Base-by-base conservation (phyloP, 2,888 invertebrate genomes). In the Gisinianus flammeolus region DNA sequence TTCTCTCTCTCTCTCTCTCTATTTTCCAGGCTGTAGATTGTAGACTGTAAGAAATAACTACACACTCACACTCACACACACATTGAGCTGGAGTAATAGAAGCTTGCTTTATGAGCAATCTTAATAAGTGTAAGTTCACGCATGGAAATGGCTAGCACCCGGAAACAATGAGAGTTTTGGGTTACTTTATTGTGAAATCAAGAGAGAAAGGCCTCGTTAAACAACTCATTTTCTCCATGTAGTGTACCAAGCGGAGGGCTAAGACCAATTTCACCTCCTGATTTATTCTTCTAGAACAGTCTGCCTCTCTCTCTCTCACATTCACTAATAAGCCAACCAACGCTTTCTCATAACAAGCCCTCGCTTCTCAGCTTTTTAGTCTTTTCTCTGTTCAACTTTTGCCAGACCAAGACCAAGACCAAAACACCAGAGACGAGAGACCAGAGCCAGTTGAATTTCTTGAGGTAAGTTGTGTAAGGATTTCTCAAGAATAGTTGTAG, bases 171-270 rank as follows among this genome's bases (percentile, higher is more conserved):
- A n/a, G 64, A 64, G 73, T 64, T 62, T 73, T 58, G 62, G 73
- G 73, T 58, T 73, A 73, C 73, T 62, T 73, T 73, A 73, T 73
- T 73, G 73, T 73, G 73, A 73, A 73, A 73, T 73, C 58, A 58
- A 35, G 73, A 73, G 73, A 73, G 35, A 73, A 73, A n/a, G n/a
- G 73, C 73, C 73, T 73, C 73, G 73, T 73, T 73, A 73, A 73
- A 73, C 73, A 73, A 73, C 73, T 73, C 73, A 73, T 73, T 73
- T 73, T 35, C 73, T 54, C n/a, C 54, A 54, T 54, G n/a, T 5
- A 54, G n/a, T 70, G 70, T 70, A 70, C 35, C 70, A 54, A 16
- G 54, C 4, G 54, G n/a, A 62, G 58, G 64, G 62, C 3, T 44
- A 16, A 12, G 73, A 58, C 58, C 73, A 62, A 73, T 64, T 64